Percentiles rank a stretch among this genome's conserved stretches.
Conservation (phyloP, 2,797 vertebrate genomes). For the Helicolenus hilgendorfi region DNA sequence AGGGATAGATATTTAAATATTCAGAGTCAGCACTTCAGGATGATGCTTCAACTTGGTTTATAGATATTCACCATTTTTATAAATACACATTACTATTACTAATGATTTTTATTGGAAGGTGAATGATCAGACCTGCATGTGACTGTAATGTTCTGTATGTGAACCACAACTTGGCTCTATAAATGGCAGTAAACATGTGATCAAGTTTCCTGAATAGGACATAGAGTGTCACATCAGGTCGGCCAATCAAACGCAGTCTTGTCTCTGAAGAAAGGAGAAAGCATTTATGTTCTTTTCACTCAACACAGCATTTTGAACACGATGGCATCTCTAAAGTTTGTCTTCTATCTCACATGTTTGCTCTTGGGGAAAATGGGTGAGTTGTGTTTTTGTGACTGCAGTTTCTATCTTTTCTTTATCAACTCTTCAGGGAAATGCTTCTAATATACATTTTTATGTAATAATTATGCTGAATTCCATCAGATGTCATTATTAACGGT, state of each 20-base stretch:
- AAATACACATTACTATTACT: not conserved
- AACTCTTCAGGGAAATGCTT: not conserved
- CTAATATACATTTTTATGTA: too few relatives aligned
- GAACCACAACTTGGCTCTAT: too few relatives aligned
- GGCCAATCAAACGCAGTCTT: slow-evolving; percentile 11
- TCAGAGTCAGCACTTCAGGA: not conserved
- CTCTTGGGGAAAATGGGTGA: slow-evolving; percentile 24
- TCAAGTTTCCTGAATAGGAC: not conserved
- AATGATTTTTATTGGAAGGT: not conserved
- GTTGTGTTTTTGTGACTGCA: not conserved
- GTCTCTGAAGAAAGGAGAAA: not conserved
- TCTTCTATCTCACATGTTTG: slow-evolving; percentile 16
- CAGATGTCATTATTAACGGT: not conserved
- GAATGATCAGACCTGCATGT: not conserved
- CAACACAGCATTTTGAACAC: not conserved
- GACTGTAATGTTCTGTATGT: not conserved
- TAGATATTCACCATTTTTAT: too few relatives aligned
- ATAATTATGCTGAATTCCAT: not conserved
- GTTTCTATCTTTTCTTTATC: not conserved
- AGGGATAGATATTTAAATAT: not conserved
- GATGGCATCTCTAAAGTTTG: slow-evolving; percentile 8
- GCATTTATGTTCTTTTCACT: not conserved
- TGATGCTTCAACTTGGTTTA: too few relatives aligned
- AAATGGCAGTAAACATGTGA: not conserved
- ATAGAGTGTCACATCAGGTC: not conserved